Percentiles rank a stretch among this genome's conserved stretches.
Conservation (phyloP, 2,797 vertebrate genomes). For the Danio jaintianensis region DNA sequence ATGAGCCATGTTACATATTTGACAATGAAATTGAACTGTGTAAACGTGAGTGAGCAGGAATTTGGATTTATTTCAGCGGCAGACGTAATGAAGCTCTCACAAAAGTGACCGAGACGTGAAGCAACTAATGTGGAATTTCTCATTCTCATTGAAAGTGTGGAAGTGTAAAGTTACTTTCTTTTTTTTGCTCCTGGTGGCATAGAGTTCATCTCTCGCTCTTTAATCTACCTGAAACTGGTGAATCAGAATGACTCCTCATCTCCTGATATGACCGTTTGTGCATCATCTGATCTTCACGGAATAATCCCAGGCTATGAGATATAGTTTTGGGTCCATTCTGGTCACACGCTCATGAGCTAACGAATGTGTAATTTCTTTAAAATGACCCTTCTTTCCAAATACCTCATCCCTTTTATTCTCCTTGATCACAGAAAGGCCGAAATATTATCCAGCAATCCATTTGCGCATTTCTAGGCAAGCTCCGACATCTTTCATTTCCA, state of each 20-base stretch:
- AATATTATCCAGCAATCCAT: constrained; percentile 5
- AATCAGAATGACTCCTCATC: constrained; percentile 59
- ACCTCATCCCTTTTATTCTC: constrained; percentile 7
- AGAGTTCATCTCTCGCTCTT: constrained; percentile 60
- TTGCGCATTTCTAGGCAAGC: not conserved
- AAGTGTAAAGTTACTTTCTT: constrained; percentile 49
- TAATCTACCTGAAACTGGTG: constrained; percentile 75
- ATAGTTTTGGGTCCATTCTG: not conserved
- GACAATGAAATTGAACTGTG: constrained; percentile 38
- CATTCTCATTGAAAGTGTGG: constrained; percentile 51
- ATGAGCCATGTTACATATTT: constrained; percentile 35
- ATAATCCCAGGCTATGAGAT: constrained; percentile 1
- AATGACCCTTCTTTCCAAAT: not conserved
- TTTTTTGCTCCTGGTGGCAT: constrained; percentile 51
- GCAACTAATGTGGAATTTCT: constrained; percentile 74
- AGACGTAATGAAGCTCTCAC: constrained; percentile 49
- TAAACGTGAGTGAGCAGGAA: constrained; percentile 39
- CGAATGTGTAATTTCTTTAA: not conserved
- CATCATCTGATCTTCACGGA: not conserved
- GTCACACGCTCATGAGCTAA: not conserved
- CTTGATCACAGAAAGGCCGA: constrained; percentile 1
- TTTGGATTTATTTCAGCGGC: constrained; percentile 31
- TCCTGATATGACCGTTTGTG: constrained; percentile 42
- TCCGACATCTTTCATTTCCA: constrained; percentile 32
- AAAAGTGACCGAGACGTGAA: constrained; percentile 69